A percentile compares a stretch with the other conserved stretches of the same genome.
Evolutionary conservation across 2,888 invertebrate genomes (phyloP).

Genomic region (Cheilosia urbana): DNA sequence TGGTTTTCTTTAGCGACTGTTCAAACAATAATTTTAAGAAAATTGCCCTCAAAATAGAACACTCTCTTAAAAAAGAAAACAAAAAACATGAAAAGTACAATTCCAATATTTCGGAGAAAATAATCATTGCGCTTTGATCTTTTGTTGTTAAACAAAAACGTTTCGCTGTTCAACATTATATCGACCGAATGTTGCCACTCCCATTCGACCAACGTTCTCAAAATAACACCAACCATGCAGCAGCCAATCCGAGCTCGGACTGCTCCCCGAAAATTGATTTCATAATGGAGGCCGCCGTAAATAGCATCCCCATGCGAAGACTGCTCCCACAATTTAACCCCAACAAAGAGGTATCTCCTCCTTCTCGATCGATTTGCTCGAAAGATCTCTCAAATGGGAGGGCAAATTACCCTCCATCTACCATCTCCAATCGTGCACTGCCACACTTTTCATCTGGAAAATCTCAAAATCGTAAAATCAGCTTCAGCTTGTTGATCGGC

Average conservation of each 20-base stretch:
- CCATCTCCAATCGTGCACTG: constrained; percentile 23
- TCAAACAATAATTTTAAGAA: too few relatives aligned
- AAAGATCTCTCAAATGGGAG: constrained; percentile 32
- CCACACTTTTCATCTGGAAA: constrained; percentile 34
- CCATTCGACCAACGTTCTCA: neutral
- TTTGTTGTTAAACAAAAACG: neutral
- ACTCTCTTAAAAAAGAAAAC: neutral
- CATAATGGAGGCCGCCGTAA: constrained; percentile 60
- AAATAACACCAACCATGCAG: constrained; percentile 20
- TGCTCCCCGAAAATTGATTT: constrained; percentile 16
- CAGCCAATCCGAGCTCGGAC: constrained; percentile 37
- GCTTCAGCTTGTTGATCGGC: constrained; percentile 7
- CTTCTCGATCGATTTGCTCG: constrained; percentile 10
- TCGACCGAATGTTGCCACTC: neutral
- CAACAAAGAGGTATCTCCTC: constrained; percentile 28
- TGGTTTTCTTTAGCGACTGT: too few relatives aligned
- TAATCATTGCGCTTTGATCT: neutral
- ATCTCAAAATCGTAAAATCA: constrained; percentile 42
- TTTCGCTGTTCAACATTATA: neutral
- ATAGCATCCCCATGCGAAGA: constrained; percentile 40
- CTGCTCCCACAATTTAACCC: constrained; percentile 2
- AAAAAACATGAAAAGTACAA: neutral
- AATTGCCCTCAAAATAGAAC: too few relatives aligned
- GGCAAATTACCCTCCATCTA: neutral
- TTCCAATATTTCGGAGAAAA: neutral